Percentiles rank a stretch among this genome's conserved stretches.
Conservation (phyloP, 2,113 vertebrate species). For the Galemys pyrenaicus region DNA sequence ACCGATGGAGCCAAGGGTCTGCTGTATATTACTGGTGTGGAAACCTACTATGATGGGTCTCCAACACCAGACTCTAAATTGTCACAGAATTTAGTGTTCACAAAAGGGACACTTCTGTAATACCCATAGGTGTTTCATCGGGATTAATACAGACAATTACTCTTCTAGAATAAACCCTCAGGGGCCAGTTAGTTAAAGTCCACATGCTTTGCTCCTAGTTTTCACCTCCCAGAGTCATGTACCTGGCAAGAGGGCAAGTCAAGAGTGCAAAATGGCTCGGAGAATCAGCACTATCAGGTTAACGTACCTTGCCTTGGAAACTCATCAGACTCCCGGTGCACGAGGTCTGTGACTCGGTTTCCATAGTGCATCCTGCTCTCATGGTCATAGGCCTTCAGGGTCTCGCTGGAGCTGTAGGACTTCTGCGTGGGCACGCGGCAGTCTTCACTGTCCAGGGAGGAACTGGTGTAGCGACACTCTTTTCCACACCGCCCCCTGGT, state of each 20-base stretch:
- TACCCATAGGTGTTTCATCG: background rate
- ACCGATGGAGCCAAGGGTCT: background rate
- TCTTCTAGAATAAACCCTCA: background rate
- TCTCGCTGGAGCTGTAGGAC: slow-evolving; percentile 98
- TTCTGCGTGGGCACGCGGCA: slow-evolving; percentile 97
- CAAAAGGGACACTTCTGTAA: background rate
- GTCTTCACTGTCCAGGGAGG: slow-evolving; percentile 94
- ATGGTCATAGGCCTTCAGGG: slow-evolving; percentile 96
- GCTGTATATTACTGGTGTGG: background rate
- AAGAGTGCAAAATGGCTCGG: fast-evolving
- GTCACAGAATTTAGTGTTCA: background rate
- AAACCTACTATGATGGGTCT: background rate
- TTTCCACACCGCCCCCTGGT: slow-evolving; percentile 92
- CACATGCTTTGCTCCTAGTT: background rate
- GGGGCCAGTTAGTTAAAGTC: too few relatives aligned
- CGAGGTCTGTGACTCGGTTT: slow-evolving; percentile 94
- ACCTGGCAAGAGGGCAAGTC: fast-evolving
- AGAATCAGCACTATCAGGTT: fast-evolving
- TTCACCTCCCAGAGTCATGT: background rate
- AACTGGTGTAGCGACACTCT: slow-evolving; percentile 94
- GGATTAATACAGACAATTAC: background rate
- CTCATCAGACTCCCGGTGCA: slow-evolving; percentile 96
- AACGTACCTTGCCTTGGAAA: slow-evolving; percentile 95
- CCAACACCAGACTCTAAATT: background rate
- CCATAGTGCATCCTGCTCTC: slow-evolving; percentile 96